A percentile compares a stretch with the other conserved stretches of the same genome.
phyloP scores from a whole-genome alignment of 2,113 vertebrate species.

The Morone saxatilis region DNA sequence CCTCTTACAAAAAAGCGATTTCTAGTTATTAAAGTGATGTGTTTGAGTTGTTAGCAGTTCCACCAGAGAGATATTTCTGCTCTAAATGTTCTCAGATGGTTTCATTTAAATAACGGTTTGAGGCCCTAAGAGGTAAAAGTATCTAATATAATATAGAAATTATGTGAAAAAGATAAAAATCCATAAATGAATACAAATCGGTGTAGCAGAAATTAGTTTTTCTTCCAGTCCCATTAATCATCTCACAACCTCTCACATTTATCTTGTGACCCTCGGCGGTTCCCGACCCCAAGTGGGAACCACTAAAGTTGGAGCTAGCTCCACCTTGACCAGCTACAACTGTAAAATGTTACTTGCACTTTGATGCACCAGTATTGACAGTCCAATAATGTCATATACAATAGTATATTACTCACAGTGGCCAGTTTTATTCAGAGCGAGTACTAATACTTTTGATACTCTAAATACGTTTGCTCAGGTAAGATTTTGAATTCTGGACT shows the following conservation, averaged over 20 bases:
- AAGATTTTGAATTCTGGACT: neutral
- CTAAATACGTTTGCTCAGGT: neutral
- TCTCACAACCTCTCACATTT: neutral
- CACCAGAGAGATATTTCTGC: neutral
- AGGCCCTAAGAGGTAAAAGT: neutral
- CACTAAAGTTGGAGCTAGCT: too few relatives aligned
- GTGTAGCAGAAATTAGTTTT: neutral
- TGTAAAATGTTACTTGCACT: neutral
- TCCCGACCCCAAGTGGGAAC: too few relatives aligned
- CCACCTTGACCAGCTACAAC: neutral
- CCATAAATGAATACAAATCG: neutral
- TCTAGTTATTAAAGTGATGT: too few relatives aligned
- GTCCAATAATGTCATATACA: neutral
- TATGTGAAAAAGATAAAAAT: neutral
- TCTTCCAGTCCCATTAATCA: neutral
- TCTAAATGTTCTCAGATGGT: neutral
- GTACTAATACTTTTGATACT: neutral
- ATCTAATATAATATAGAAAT: neutral
- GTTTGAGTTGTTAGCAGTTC: neutral
- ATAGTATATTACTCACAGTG: neutral
- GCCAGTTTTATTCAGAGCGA: neutral
- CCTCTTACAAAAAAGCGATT: neutral
- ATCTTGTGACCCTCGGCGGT: neutral
- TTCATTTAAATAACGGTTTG: neutral
- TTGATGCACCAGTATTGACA: neutral